Evolutionary conservation across 2,113 vertebrate species (phyloP).

Genomic region (Lepidothrix coronata): DNA sequence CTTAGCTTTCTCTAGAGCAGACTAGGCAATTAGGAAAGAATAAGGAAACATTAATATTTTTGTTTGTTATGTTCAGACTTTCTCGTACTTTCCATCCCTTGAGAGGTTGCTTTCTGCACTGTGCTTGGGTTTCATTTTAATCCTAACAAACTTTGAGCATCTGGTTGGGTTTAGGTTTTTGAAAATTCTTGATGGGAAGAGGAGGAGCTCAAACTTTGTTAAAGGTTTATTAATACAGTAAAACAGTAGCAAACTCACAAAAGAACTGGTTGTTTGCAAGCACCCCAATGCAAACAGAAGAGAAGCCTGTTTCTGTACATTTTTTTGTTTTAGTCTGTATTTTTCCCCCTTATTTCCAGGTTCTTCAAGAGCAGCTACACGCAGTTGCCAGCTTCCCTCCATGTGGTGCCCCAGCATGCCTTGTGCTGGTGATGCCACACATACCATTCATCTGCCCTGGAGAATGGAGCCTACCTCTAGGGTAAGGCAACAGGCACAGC

Average conservation of each 20-base stretch:
- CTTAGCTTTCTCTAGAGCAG: background rate
- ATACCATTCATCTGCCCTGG: background rate
- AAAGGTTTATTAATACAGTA: background rate
- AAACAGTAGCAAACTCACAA: background rate
- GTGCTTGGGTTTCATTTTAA: background rate
- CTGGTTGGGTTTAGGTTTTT: background rate
- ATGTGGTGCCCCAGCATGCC: constrained; percentile 23
- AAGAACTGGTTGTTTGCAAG: background rate
- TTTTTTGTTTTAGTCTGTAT: constrained; percentile 4
- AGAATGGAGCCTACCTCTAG: constrained; percentile 4
- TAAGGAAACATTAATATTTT: background rate
- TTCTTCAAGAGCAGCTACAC: constrained; percentile 1
- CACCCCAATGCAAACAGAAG: background rate
- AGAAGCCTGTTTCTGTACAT: background rate
- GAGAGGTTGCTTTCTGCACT: background rate
- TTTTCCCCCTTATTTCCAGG: constrained; percentile 28
- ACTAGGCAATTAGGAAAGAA: background rate
- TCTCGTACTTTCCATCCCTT: background rate
- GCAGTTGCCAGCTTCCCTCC: constrained; percentile 3
- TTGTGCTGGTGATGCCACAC: constrained; percentile 29
- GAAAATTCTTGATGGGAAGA: background rate
- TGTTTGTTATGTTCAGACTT: background rate
- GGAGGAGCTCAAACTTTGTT: background rate
- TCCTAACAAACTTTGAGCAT: background rate
- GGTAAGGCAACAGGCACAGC: constrained; percentile 9